Conservation (phyloP, 2,797 vertebrate species). For the Chloroceryle amazona region DNA sequence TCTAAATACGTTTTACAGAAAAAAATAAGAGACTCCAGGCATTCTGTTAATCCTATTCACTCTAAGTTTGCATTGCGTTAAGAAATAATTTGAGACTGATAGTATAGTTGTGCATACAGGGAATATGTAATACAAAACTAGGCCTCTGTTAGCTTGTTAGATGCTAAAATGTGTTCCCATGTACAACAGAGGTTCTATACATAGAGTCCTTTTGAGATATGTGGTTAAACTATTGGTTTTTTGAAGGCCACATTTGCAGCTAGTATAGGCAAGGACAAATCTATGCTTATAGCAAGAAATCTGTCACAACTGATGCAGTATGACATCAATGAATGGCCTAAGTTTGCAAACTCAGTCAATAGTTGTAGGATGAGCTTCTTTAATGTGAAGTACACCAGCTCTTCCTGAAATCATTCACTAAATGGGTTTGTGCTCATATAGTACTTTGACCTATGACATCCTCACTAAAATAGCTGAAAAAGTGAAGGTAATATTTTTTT, state of each 20-base stretch:
- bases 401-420: slow-evolving; percentile 63
- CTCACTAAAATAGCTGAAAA: slow-evolving; percentile 44
- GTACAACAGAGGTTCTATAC: background rate
- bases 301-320: background rate
- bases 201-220: background rate
- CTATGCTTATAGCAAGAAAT: background rate
- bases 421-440: slow-evolving; percentile 12
- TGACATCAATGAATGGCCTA: background rate
- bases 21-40: background rate
- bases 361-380: slow-evolving; percentile 18
- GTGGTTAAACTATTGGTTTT: background rate
- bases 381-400: background rate
- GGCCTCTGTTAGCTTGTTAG: background rate
- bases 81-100: background rate
- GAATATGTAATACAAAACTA: background rate
- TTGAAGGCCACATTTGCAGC: background rate
- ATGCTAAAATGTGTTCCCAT: background rate
- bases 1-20: background rate
- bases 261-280: background rate
- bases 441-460: slow-evolving; percentile 67
- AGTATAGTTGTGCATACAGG: background rate
- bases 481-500: background rate
- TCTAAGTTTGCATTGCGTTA: background rate
- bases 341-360: background rate
- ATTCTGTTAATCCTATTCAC: background rate